Percentiles rank a stretch among this genome's conserved stretches.
Evolutionary conservation across 2,888 invertebrate species (phyloP).

Genomic region (Copidosoma aretas): DNA sequence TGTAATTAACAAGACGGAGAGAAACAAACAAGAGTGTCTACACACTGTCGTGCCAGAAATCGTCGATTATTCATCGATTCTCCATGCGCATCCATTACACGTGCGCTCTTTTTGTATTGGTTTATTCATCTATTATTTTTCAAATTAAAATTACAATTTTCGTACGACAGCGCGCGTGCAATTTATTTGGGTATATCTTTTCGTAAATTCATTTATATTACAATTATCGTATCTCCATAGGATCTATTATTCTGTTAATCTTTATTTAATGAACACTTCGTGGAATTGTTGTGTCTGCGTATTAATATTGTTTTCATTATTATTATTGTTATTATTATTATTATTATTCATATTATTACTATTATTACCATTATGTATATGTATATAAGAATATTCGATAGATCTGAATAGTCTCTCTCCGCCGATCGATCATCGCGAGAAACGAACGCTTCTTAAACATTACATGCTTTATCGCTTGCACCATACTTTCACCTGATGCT

Average conservation of each 20-base stretch:
- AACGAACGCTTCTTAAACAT: conserved; percentile 2
- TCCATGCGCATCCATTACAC: neutral
- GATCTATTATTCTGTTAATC: conserved; percentile 18
- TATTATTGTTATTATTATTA: neutral
- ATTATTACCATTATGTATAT: neutral
- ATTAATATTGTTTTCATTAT: neutral
- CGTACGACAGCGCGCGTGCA: neutral
- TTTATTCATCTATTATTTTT: no score
- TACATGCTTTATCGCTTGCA: neutral
- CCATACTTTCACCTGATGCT: no score
- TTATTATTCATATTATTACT: neutral
- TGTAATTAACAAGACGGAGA: no score
- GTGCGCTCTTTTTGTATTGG: neutral
- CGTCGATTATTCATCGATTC: neutral
- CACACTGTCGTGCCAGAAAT: neutral
- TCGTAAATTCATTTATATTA: conserved; percentile 32
- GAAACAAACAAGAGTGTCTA: neutral
- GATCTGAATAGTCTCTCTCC: neutral
- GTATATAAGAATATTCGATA: neutral
- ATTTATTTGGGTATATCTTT: neutral
- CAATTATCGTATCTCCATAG: conserved; percentile 31
- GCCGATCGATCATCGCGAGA: neutral
- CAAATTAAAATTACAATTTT: neutral
- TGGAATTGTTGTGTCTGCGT: conserved; percentile 40
- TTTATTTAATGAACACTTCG: conserved; percentile 37